phyloP scores from a whole-genome alignment of 1,140 invertebrate species.

The Probaryconus sp. region DNA sequence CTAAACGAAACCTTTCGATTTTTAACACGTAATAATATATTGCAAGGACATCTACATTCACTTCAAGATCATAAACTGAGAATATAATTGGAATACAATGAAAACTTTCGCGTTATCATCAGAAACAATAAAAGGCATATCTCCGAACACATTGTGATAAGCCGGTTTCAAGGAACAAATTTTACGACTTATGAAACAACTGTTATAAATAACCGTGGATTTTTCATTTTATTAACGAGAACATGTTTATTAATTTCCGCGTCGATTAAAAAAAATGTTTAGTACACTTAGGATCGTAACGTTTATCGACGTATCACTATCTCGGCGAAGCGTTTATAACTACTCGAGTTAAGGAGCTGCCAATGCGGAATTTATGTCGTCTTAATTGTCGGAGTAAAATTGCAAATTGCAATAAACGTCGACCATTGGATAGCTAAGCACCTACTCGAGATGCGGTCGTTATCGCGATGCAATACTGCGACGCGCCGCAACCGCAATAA shows the following conservation, averaged over 20 bases:
- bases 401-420: slow-evolving; percentile 34
- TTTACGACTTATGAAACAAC: slow-evolving; percentile 2
- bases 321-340: slow-evolving; percentile 15
- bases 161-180: slow-evolving; percentile 3
- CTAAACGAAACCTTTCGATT: too few species aligned
- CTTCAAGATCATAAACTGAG: slow-evolving; percentile 4
- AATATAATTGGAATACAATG: slow-evolving; percentile 9
- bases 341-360: slow-evolving; percentile 24
- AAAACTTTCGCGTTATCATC: slow-evolving; percentile 1
- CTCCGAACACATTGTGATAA: slow-evolving; percentile 12
- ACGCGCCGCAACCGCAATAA: slow-evolving; percentile 35
- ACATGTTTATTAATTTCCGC: slow-evolving; percentile 37
- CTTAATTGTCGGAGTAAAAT: slow-evolving; percentile 43
- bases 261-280: slow-evolving; percentile 6
- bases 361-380: slow-evolving; percentile 37
- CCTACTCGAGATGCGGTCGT: slow-evolving; percentile 20
- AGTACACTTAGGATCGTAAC: not conserved
- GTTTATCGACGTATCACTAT: slow-evolving; percentile 25
- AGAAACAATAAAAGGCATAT: slow-evolving; percentile 10
- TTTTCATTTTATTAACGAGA: slow-evolving; percentile 20
- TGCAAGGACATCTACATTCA: too few species aligned
- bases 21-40: too few species aligned
- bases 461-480: slow-evolving; percentile 35
- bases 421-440: slow-evolving; percentile 8
- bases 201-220: slow-evolving; percentile 1